phyloP scores from a whole-genome alignment of 2,888 invertebrate genomes.

The Drosophila koepferae region DNA sequence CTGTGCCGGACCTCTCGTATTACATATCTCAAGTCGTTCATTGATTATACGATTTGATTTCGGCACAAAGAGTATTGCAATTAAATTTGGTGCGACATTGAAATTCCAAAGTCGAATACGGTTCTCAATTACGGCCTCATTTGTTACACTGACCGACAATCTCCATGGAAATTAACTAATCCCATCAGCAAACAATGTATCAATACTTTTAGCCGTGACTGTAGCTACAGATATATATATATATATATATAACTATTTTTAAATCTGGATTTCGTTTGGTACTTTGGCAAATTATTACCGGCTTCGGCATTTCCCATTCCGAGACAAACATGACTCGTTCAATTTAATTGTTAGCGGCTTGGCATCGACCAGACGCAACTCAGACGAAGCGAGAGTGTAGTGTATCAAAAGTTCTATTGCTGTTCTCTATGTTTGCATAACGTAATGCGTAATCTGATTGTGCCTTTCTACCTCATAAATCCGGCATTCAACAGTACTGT shows the following conservation, averaged over 20 bases:
- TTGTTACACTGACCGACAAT: conserved; percentile 61
- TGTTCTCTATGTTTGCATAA: conserved; percentile 37
- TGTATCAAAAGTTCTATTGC: conserved; percentile 53
- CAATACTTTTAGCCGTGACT: conserved; percentile 18
- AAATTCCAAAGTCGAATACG: conserved; percentile 65
- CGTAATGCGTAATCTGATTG: conserved; percentile 42
- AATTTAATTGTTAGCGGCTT: conserved; percentile 57
- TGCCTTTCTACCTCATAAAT: conserved; percentile 26
- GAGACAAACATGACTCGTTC: conserved; percentile 45
- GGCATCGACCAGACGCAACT: conserved; percentile 58
- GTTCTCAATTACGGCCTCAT: conserved; percentile 63
- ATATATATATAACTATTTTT: not conserved
- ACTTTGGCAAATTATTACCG: conserved; percentile 44
- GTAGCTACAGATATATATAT: not conserved
- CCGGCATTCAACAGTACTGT: conserved; percentile 25
- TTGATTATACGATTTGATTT: conserved; percentile 51
- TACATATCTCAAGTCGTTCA: conserved; percentile 43
- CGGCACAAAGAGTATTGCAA: conserved; percentile 46
- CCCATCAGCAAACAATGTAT: conserved; percentile 60
- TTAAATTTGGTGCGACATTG: conserved; percentile 72
- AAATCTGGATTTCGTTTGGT: conserved; percentile 58
- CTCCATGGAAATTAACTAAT: conserved; percentile 57
- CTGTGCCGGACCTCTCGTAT: not conserved
- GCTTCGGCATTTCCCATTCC: conserved; percentile 56
- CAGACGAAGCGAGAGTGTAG: conserved; percentile 54